phyloP scores from a whole-genome alignment of 2,113 vertebrate genomes.

The Peromyscus maniculatus region DNA sequence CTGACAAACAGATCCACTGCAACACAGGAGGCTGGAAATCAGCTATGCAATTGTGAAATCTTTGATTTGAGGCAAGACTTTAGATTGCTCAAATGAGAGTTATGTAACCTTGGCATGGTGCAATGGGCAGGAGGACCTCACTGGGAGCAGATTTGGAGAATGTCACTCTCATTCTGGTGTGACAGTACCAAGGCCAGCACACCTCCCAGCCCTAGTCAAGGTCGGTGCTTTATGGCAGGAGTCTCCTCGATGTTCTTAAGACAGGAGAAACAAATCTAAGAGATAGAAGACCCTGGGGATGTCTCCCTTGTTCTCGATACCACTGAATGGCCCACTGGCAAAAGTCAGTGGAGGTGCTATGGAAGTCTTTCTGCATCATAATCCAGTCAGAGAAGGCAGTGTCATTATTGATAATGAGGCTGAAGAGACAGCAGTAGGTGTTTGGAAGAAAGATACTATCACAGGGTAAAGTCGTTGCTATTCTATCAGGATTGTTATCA shows the following conservation, averaged over 20 bases:
- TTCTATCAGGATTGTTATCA: neutral
- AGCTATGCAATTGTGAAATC: slow-evolving; percentile 74
- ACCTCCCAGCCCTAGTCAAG: neutral
- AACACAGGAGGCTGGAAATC: slow-evolving; percentile 50
- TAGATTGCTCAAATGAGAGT: slow-evolving; percentile 76
- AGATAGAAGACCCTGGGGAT: neutral
- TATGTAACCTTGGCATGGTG: slow-evolving; percentile 66
- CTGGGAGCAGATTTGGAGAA: slow-evolving; percentile 24
- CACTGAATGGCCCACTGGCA: slow-evolving; percentile 24
- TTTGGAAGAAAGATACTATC: slow-evolving; percentile 57
- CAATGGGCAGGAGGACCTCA: slow-evolving; percentile 65
- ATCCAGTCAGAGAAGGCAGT: slow-evolving; percentile 27
- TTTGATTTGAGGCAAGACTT: slow-evolving; percentile 72
- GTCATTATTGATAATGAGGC: slow-evolving; percentile 44
- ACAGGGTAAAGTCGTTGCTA: slow-evolving; percentile 50
- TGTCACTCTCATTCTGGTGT: neutral
- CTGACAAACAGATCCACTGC: slow-evolving; percentile 67
- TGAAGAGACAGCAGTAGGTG: neutral
- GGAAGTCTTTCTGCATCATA: slow-evolving; percentile 45
- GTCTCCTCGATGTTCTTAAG: neutral
- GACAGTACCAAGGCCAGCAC: neutral
- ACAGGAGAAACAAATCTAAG: neutral
- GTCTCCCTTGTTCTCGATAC: neutral
- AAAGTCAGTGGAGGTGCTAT: neutral
- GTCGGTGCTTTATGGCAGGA: neutral